Percentiles rank a stretch among this genome's conserved stretches.
Conservation (phyloP, 2,113 vertebrate species). For the Sebastes schlegelii region DNA sequence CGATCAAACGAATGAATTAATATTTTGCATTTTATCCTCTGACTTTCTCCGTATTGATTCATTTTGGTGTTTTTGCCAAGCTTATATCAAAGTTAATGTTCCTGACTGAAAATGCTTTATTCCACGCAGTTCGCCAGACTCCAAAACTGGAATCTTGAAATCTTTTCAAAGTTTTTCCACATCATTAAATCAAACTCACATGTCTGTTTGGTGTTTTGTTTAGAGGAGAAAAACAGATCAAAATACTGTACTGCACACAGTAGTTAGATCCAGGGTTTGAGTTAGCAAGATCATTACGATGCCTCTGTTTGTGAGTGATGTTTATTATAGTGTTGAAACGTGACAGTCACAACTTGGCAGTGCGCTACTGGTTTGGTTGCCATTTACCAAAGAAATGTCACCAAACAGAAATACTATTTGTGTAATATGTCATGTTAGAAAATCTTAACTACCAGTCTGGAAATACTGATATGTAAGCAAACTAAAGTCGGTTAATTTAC, state of each 20-base stretch:
- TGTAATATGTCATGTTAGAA: not conserved
- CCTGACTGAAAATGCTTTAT: not conserved
- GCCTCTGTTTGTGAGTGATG: not conserved
- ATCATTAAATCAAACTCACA: slow-evolving; percentile 22
- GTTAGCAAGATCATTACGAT: not conserved
- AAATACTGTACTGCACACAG: not conserved
- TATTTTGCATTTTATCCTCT: not conserved
- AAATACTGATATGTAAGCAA: slow-evolving; percentile 14
- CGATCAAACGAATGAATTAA: not conserved
- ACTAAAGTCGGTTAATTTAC: not conserved
- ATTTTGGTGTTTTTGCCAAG: not conserved
- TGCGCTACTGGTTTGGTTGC: not conserved
- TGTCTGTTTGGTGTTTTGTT: slow-evolving; percentile 21
- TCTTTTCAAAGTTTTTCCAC: slow-evolving; percentile 11
- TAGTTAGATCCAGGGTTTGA: not conserved
- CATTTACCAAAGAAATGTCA: not conserved
- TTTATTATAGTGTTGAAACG: not conserved
- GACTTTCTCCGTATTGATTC: not conserved
- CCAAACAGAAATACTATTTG: slow-evolving; percentile 18
- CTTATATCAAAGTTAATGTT: not conserved
- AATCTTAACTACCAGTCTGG: not conserved
- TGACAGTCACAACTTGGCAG: not conserved
- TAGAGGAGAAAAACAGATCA: not conserved
- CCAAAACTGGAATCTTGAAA: not conserved
- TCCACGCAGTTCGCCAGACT: not conserved